phyloP scores from a whole-genome alignment of 1,140 invertebrate species.

The Palaemon carinicauda region DNA sequence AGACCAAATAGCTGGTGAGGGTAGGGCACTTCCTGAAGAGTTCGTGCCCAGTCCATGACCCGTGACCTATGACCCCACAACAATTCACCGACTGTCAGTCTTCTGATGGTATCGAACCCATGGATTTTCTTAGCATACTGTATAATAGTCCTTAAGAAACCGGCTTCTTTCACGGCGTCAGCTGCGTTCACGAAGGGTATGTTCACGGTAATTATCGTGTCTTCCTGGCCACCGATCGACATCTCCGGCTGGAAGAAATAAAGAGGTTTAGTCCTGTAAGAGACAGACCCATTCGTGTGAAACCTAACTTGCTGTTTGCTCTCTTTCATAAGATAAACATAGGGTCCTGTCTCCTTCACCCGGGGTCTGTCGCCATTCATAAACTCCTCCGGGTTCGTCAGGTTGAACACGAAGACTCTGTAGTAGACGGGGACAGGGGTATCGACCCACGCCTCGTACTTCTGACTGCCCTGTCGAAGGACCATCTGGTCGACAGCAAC shows the following conservation, averaged over 20 bases:
- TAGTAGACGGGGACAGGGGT: slow-evolving; percentile 67
- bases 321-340: slow-evolving; percentile 70
- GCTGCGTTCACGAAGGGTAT: slow-evolving; percentile 80
- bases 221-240: slow-evolving; percentile 81
- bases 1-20: slow-evolving; percentile 91
- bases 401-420: slow-evolving; percentile 68
- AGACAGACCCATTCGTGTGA: slow-evolving; percentile 87
- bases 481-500: slow-evolving; percentile 57
- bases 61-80: slow-evolving; percentile 93
- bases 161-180: slow-evolving; percentile 54
- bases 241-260: slow-evolving; percentile 80
- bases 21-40: slow-evolving; percentile 86
- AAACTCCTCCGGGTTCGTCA: slow-evolving; percentile 67
- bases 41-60: slow-evolving; percentile 82
- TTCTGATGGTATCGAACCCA: slow-evolving; percentile 89
- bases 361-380: slow-evolving; percentile 53
- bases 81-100: slow-evolving; percentile 84
- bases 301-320: slow-evolving; percentile 83
- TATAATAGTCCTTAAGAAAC: slow-evolving; percentile 74
- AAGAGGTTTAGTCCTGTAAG: slow-evolving; percentile 73
- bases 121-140: slow-evolving; percentile 80
- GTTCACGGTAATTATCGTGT: slow-evolving; percentile 88
- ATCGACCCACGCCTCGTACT: slow-evolving; percentile 57
- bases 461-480: slow-evolving; percentile 45
- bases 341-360: slow-evolving; percentile 52